Base-by-base conservation (phyloP, 2,797 vertebrate genomes). In the Varecia variegata region DNA sequence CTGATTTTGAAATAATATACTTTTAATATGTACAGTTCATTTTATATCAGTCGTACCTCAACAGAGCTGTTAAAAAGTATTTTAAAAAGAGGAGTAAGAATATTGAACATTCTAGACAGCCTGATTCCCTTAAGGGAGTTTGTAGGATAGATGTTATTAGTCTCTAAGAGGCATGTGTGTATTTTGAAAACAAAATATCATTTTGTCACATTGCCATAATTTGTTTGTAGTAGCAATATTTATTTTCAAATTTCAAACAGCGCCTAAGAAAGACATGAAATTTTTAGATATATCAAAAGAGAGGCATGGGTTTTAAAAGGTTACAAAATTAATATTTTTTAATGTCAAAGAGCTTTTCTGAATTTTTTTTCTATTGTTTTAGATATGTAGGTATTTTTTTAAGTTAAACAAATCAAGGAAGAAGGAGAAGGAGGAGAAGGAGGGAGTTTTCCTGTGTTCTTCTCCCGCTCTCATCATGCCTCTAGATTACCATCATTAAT, bases 101-200 rank as follows among this genome's bases (percentile, higher is more conserved):
- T 71, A 67, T 23, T 65, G 68, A 88, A n/a, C 35, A 88, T 82
- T 93, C 60, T 68, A 15, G 43, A 89, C 40, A 58, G 38, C 32
- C 27, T 67, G 56, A 38, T 52, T 79, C 25, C 70, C 18, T 79
- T 65, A 83, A 93, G 54, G 52, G 35, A 76, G 50, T 25, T 54
- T 47, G 38, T 60, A 74, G 56, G 32, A 45, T 74, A 91, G n/a
- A 43, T 3, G 68, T 11, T 81, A 47, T 93, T 94, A 87, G 32
- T 40, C 15, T 45, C 50, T 43, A 84, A 47, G 21, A 15, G 32
- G 6, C 23, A 12, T 17, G 4, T n/a, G 5, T 87, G 23, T 77
- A 18, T 94, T 96, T 90, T 43, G 52, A 92, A 95, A 97, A 82
- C 23, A 83, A 89, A 88, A 54, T 23, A 81, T n/a, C 27, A 45